These are phyloP conservation scores for Psittacula echo DNA, from an alignment of 2,797 vertebrate species.

Conservation along the genomic window DNA sequence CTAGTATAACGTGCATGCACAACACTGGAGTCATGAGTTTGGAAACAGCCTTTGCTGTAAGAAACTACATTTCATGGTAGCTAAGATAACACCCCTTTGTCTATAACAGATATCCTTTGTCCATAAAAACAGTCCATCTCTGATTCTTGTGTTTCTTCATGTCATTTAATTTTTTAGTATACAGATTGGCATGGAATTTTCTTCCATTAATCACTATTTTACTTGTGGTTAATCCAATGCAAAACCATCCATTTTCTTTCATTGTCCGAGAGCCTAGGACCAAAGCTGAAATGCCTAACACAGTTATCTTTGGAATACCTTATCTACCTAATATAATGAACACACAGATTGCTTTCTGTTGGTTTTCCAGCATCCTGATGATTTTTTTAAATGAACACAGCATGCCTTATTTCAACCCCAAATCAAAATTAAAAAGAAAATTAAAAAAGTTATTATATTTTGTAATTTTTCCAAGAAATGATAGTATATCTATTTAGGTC, in stretches of 20 bases:
- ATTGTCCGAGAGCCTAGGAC: background rate
- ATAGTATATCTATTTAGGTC: background rate
- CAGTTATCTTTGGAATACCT: background rate
- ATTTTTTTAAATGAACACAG: background rate
- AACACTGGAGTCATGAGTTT: background rate
- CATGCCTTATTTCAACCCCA: background rate
- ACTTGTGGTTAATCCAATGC: background rate
- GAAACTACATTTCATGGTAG: background rate
- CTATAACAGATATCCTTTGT: background rate
- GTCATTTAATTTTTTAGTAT: background rate
- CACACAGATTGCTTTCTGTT: background rate
- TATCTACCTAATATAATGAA: background rate
- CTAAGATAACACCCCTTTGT: background rate
- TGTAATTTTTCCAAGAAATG: background rate
- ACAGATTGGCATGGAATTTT: background rate
- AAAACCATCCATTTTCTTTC: background rate
- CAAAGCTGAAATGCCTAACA: background rate
- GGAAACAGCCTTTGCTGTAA: background rate
- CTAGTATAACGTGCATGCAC: background rate
- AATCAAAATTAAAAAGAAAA: background rate
- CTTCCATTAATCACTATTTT: background rate
- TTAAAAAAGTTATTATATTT: background rate
- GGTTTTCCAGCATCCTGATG: background rate
- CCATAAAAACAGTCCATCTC: background rate
- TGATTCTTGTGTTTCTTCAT: background rate